Base-by-base conservation (phyloP, 2,888 invertebrate species). In the Sinelater perroti region DNA sequence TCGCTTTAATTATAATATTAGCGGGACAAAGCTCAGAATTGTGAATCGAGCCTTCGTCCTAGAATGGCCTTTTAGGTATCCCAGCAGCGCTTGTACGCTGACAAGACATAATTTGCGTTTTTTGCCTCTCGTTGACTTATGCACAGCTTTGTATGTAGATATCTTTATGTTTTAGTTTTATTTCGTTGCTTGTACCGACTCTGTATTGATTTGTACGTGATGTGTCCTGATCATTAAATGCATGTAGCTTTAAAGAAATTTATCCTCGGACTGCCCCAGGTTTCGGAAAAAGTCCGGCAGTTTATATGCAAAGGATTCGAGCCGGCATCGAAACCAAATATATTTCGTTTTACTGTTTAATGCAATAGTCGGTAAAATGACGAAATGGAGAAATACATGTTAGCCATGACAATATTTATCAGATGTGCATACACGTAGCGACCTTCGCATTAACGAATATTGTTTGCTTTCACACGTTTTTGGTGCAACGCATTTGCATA, bases 1-100 rank as follows among this genome's bases (percentile, higher is more conserved):
- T 68, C 66, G 69, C 65, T 72, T 73, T 72, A 72, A 73, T 74
- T 73, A 72, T 71, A 74, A 73, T 70, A 73, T 74, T 73, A 74
- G 70, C 72, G 70, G 70, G 71, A 71, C 70, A 70, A 71, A 70
- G 67, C 65, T 60, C 56, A 60, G 63, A 64, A 61, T 60, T 52
- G 61, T 63, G 65, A 63, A 69, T 67, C 63, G 61, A 50, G 57
- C 51, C 46, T 57, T 63, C 61, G 62, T 62, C 62, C 65, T 64
- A 60, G 62, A 56, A 65, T 65, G 56, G 64, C 67, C 63, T 66
- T 68, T 68, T 67, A 65, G 64, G 66, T 65, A 60, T 61, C 60
- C 51, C 58, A 46, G 51, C 54, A 56, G 52, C 59, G 51, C 49
- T 55, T 61, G 57, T 56, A 33, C 63, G 62, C 62, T 70, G 72